A percentile compares a stretch with the other conserved stretches of the same genome.
These are phyloP conservation scores for Leptothorax acervorum DNA, from an alignment of 2,888 invertebrate genomes.

Conservation along the genomic window DNA sequence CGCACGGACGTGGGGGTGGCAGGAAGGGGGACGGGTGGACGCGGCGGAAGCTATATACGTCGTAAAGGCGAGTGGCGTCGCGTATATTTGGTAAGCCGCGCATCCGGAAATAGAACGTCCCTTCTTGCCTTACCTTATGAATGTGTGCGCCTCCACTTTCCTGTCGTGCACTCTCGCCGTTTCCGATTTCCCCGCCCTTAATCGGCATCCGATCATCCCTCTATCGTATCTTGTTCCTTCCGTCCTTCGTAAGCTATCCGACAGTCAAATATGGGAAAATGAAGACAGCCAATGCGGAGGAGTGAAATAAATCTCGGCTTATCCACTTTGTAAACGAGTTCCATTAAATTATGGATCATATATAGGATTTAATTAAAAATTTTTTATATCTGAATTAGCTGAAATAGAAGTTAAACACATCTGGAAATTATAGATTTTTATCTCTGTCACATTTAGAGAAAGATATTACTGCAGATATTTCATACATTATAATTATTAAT, in stretches of 20 bases:
- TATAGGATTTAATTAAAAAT: neutral
- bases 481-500: neutral
- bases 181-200: constrained; percentile 47
- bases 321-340: neutral
- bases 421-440: neutral
- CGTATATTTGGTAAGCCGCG: constrained; percentile 80
- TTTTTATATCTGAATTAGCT: neutral
- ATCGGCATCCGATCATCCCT: constrained; percentile 22
- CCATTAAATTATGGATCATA: neutral
- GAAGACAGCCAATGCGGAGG: neutral
- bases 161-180: constrained; percentile 46
- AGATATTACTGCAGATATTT: neutral
- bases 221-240: neutral
- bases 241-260: neutral
- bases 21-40: neutral
- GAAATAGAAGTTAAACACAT: neutral
- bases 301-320: neutral
- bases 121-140: constrained; percentile 71
- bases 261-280: neutral
- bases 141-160: constrained; percentile 54
- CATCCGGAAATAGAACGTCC: constrained; percentile 77
- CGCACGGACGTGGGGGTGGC: constrained; percentile 41
- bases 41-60: constrained; percentile 55
- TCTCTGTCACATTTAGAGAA: neutral
- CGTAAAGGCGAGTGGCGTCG: constrained; percentile 78